Evolutionary conservation across 2,797 vertebrate species (phyloP), one percentile per base, ranked within the genome.

Genomic region (Liparis tanakae): DNA sequence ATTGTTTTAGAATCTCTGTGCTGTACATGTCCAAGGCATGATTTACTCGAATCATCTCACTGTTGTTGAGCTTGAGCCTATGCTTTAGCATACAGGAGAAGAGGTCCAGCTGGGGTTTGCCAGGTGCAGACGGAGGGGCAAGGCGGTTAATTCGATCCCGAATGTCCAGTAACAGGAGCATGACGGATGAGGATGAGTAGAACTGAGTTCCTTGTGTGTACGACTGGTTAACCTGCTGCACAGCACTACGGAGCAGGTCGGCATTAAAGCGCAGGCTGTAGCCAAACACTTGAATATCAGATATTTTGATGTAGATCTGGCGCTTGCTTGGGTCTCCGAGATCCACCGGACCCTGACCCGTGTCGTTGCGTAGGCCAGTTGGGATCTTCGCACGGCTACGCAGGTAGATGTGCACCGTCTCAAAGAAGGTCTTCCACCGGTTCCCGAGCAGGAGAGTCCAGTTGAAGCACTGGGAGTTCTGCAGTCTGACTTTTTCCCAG

Each of bases 51-150:
- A 99, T 99, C 94, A 99, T 99, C 94, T 99, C 98, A 2, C 97
- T 99, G 95, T 97, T 99, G 94, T 97, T 99, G 77, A 99, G 95
- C 88, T 98, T 98, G 91, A 99, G 97, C 83, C 98, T 95, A 81
- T 99, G 98, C 85, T 99, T 99, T 67, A 99, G 94, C 98, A 99
- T 99, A 97, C 98, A 99, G 60, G 98, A 99, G 95, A 99, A 99
- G 82, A 99, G 94, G 95, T 99, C 98, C 94, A 99, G 94, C 91
- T 98, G 98, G 55, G 98, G 97, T 74, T 99, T 99, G 60, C 98
- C 97, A 0, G 97, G 96, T 0, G 97, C 97, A 58, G 96, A 96
- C 0, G 98, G 98, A 62, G 98, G 98, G 0, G 98, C 98, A 79
- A 99, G 94, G 72, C 98, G 96, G 81, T 99, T 99, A 85, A 99